Percentiles rank a stretch among this genome's conserved stretches.
Conservation (phyloP, 2,113 vertebrate genomes). For the Podarcis raffonei region DNA sequence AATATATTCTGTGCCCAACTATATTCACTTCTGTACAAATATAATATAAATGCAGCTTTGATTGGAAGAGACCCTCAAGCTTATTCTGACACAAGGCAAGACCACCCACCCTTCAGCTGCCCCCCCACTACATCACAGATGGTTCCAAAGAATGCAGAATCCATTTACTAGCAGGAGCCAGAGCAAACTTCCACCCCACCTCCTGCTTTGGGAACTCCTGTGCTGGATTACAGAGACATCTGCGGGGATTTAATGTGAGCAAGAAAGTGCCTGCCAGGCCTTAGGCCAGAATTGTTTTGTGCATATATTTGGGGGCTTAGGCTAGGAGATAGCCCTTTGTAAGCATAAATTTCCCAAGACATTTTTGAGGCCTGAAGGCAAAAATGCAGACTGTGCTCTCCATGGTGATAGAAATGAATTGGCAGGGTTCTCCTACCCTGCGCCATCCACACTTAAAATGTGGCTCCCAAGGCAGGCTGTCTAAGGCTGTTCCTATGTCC, state of each 20-base stretch:
- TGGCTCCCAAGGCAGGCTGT: too few relatives aligned
- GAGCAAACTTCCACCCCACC: not conserved
- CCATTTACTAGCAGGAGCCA: not conserved
- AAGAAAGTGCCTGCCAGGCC: not conserved
- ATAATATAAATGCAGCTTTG: not conserved
- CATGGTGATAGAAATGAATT: not conserved
- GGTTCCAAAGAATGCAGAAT: not conserved
- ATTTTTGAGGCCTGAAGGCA: not conserved
- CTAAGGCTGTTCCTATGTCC: not conserved
- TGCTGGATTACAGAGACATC: constrained; percentile 24
- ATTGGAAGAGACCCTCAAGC: not conserved
- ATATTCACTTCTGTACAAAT: not conserved
- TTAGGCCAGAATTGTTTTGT: not conserved
- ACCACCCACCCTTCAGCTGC: not conserved
- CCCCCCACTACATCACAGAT: not conserved
- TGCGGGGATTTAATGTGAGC: constrained; percentile 12
- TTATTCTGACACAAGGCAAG: not conserved
- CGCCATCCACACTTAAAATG: too few relatives aligned
- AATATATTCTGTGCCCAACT: not conserved
- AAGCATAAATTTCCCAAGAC: not conserved
- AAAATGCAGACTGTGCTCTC: not conserved
- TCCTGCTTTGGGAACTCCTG: not conserved
- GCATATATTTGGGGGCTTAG: not conserved
- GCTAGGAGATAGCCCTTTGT: not conserved
- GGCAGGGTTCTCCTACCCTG: too few relatives aligned